These are phyloP conservation scores for Aepyceros melampus DNA, from an alignment of 2,113 vertebrate genomes.

Conservation along the genomic window DNA sequence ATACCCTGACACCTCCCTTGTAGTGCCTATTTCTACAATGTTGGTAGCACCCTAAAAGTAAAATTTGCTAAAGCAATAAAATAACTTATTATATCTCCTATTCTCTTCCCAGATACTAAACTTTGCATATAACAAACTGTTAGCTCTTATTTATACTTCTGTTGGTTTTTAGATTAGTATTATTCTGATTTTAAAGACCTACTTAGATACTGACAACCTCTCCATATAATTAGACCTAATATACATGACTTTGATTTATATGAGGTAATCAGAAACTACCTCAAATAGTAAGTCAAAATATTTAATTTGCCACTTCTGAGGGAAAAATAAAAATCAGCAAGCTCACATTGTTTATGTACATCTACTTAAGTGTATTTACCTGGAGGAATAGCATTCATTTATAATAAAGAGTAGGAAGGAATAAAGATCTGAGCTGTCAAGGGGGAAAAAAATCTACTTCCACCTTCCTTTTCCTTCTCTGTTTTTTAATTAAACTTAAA, in stretches of 20 bases:
- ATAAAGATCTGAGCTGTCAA: not conserved
- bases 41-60: conserved; percentile 38
- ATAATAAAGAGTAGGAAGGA: not conserved
- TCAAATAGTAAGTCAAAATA: not conserved
- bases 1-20: conserved; percentile 31
- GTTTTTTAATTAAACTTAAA: conserved; percentile 37
- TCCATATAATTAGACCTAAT: not conserved
- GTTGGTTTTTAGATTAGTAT: not conserved
- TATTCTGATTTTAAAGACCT: not conserved
- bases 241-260: conserved; percentile 31
- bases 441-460: not conserved
- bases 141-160: not conserved
- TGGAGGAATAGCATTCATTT: not conserved
- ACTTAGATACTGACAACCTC: conserved; percentile 3
- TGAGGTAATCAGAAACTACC: not conserved
- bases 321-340: conserved; percentile 11
- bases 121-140: not conserved
- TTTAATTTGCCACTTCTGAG: not conserved
- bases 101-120: not conserved
- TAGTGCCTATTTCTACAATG: conserved; percentile 27
- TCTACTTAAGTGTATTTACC: not conserved
- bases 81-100: not conserved
- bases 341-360: not conserved
- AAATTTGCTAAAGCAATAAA: conserved; percentile 32
- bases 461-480: not conserved